Conservation (phyloP, 2,113 vertebrate species). For the human (Homo sapiens) region DNA sequence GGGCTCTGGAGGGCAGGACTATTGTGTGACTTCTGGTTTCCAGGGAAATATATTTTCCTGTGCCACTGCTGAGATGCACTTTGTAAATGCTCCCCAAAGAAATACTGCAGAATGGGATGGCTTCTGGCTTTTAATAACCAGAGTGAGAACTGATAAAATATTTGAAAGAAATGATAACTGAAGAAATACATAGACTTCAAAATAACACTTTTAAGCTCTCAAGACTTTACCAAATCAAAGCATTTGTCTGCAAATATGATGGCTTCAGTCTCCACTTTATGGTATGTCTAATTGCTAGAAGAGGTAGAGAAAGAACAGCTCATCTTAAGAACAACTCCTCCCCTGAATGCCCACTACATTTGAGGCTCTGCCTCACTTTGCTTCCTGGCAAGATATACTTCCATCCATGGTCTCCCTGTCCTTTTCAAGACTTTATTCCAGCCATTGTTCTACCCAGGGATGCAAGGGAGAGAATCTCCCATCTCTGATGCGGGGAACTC, state of each 20-base stretch:
- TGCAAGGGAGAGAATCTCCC: neutral
- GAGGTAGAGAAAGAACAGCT: neutral
- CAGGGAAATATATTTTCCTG: constrained; percentile 29
- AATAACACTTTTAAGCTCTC: neutral
- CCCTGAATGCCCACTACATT: neutral
- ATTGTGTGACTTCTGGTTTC: constrained; percentile 63
- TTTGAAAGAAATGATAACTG: neutral
- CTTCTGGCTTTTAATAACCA: neutral
- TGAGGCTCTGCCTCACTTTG: neutral
- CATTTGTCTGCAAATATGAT: constrained; percentile 36
- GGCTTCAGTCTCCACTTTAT: neutral
- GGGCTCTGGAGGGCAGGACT: constrained; percentile 56
- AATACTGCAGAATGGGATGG: neutral
- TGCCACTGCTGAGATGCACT: neutral
- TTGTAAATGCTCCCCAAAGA: neutral
- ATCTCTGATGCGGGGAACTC: neutral
- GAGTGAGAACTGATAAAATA: constrained; percentile 19
- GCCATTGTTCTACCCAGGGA: neutral
- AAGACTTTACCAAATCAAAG: neutral
- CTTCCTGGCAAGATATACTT: neutral
- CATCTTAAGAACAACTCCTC: neutral
- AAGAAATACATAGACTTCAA: neutral
- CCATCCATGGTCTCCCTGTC: neutral
- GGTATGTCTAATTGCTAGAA: neutral
- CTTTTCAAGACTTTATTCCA: neutral